Conservation (phyloP, 2,797 vertebrate species). For the Gymnodraco acuticeps region DNA sequence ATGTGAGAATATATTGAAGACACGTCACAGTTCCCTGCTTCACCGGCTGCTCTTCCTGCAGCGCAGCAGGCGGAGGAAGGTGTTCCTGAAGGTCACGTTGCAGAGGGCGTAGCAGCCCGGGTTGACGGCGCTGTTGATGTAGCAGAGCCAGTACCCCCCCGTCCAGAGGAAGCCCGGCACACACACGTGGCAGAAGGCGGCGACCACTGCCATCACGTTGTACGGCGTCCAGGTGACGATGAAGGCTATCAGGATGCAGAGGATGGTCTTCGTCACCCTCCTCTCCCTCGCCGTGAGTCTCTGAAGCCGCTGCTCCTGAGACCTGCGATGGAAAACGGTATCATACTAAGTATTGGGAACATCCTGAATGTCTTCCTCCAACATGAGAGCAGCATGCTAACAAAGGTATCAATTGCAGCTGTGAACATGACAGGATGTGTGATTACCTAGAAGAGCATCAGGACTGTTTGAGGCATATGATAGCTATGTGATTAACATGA, state of each 20-base stretch:
- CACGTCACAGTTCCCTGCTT: no score
- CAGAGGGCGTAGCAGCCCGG: conserved; percentile 94
- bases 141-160: conserved; percentile 93
- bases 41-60: conserved; percentile 55
- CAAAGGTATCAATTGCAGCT: no score
- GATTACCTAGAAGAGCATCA: no score
- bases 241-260: conserved; percentile 92
- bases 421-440: no score
- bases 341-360: no score
- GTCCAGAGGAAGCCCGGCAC: conserved; percentile 88
- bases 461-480: no score
- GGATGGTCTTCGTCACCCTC: conserved; percentile 92
- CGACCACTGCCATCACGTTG: conserved; percentile 92
- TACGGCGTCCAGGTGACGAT: conserved; percentile 94
- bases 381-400: no score
- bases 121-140: conserved; percentile 94
- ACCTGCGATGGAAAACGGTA: neutral
- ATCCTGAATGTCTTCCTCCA: no score
- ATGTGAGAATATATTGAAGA: no score
- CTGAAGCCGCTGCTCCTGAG: conserved; percentile 66
- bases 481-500: no score
- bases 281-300: conserved; percentile 89
- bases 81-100: conserved; percentile 92
- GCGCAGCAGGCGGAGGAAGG: conserved; percentile 90
- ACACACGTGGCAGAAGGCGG: conserved; percentile 88